Evolutionary conservation across 2,797 vertebrate genomes (phyloP), one percentile per base, ranked within the genome.

Genomic region (Babyrousa celebensis): DNA sequence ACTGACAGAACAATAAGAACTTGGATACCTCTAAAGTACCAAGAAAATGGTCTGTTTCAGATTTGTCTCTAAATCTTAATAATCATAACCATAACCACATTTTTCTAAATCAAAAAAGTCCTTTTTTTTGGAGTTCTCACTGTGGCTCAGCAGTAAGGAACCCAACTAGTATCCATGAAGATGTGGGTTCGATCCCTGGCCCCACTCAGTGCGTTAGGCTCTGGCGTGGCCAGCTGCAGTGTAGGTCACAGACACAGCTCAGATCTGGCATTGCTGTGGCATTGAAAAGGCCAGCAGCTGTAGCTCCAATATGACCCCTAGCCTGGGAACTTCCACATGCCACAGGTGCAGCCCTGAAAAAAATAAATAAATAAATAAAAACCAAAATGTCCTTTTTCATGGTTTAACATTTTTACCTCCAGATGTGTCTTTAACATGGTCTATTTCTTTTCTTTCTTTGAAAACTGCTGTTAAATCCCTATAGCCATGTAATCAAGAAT

Each of bases 1-100:
- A 84, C 11, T 82, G 54, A 11, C 58, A 84, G 14, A 95, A 8
- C 3, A 91, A 32, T 68, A 87, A 60, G 20, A 36, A 85, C 48
- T 77, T 93, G 15, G 18, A 63, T 56, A 79, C 3, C 25, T 18
- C 16, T 14, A 77, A 86, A 77, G 25, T 52, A 95, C 54, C 54
- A 87, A 95, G 72, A 74, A 94, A 96, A n/a, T 74, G 54, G 18
- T 15, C 36, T 94, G 27, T 80, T 93, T 89, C 82, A 87, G 36
- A 27, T 48, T 85, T 70, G 52, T 82, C 29, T 94, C 82, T 75
- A 63, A 65, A 21, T 92, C 40, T 65, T 79, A 56, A 56, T 56
- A 56, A 56, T 15, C n/a, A 79, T 25, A 79, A 60, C 21, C 20
- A 79, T 58, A 78, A 72, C 12, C 36, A 21, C 70, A 92, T 82